Evolutionary conservation across 2,113 vertebrate genomes (phyloP), one percentile per base, ranked within the genome.

Genomic region (Monopterus albus): DNA sequence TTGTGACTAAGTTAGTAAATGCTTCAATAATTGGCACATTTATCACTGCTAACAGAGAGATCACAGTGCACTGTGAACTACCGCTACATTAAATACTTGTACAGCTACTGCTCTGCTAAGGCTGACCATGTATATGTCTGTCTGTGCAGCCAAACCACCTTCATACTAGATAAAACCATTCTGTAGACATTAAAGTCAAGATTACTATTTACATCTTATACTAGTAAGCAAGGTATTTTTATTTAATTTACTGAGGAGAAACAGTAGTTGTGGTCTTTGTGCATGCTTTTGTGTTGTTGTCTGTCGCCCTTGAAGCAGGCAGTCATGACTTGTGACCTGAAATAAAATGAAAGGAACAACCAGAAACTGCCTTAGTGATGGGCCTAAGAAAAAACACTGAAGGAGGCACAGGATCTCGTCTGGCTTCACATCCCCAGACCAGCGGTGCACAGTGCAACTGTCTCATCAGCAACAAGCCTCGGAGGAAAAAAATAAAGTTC

Each of bases 1-100:
- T 90, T 86, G 84, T 82, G 92, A 94, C 89, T 95, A 93, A 91
- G 88, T 93, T 89, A 89, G 86, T 93, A 94, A 92, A 94, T 93
- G 94, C 94, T 96, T 94, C 82, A 90, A 94, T 94, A 95, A 93
- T 97, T 98, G 97, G 96, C 96, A 99, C 97, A 90, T 95, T 95
- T 84, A 93, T 90, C 91, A 94, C 94, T 82, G 90, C 89, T 94
- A 95, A 92, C 89, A 91, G 93, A 89, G 94, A 87, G 88, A 90
- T 94, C 85, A 93, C 92, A 89, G 83, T 93, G 93, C 80, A 93
- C 92, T 75, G 82, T 89, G 91, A 93, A 91, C 92, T 92, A 88
- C 81, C 69, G 92, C 91, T 92, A 92, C 91, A 89, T 94, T 94
- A 95, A 94, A 95, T 94, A 95, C 83, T 94, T 86, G 86, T 89